Evolutionary conservation across 2,888 invertebrate genomes (phyloP).

Genomic region (Temnothorax rugatulus): DNA sequence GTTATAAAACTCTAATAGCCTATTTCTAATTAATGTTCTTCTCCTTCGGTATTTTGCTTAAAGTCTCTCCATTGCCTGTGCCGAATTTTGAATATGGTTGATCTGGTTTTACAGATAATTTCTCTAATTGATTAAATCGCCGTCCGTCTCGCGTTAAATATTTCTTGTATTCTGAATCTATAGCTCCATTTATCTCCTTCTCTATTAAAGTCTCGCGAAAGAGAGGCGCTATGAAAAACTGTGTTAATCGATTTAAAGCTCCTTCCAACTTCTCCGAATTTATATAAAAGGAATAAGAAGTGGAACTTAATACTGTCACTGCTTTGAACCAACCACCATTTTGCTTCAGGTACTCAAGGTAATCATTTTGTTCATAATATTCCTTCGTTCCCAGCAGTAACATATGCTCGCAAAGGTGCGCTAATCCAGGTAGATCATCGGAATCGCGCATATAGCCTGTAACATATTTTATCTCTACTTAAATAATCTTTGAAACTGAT

Average conservation of each 20-base stretch:
- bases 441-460: conserved; percentile 96
- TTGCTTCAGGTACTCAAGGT: too few relatives aligned
- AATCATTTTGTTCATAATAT: conserved; percentile 96
- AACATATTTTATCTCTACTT: conserved; percentile 19
- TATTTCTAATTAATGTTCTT: conserved; percentile 93
- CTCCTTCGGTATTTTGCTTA: too few relatives aligned
- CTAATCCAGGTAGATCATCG: conserved; percentile 95
- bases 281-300: too few relatives aligned
- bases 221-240: conserved; percentile 97
- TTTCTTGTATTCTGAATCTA: too few relatives aligned
- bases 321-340: too few relatives aligned
- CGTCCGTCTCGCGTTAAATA: too few relatives aligned
- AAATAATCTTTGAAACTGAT: neutral
- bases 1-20: conserved; percentile 96
- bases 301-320: conserved; percentile 81
- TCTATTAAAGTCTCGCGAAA: too few relatives aligned
- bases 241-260: conserved; percentile 97
- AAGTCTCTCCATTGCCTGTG: too few relatives aligned
- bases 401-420: conserved; percentile 99
- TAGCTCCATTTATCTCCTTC: too few relatives aligned
- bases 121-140: conserved; percentile 86
- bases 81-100: too few relatives aligned
- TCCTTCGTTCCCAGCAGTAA: conserved; percentile 98
- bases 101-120: too few relatives aligned
- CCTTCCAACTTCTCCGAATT: conserved; percentile 92